A percentile compares a stretch with the other conserved stretches of the same genome.
These are phyloP conservation scores for Parascotia fuliginaria DNA, from an alignment of 2,888 invertebrate species.

Conservation along the genomic window DNA sequence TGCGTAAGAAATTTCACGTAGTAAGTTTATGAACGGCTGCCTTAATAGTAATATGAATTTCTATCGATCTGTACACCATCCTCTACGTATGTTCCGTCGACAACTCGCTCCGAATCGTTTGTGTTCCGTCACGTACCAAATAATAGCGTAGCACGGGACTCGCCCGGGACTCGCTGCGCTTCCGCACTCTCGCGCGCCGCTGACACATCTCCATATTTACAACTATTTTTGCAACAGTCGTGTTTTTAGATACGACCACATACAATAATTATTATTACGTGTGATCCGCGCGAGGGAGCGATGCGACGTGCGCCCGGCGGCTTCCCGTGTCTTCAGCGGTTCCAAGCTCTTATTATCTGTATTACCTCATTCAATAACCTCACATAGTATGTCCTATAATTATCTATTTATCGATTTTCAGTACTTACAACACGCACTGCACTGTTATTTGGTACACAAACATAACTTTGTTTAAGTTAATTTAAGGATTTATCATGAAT, in stretches of 20 bases:
- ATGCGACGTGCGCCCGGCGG: constrained; percentile 17
- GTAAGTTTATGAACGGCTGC: constrained; percentile 73
- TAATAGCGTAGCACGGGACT: constrained; percentile 73
- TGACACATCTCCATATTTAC: constrained; percentile 37
- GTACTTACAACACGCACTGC: constrained; percentile 80
- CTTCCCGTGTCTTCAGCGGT: constrained; percentile 46
- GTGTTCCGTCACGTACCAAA: constrained; percentile 74
- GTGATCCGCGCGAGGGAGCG: constrained; percentile 19
- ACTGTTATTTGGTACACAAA: constrained; percentile 83
- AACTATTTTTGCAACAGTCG: constrained; percentile 41
- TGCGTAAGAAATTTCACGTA: constrained; percentile 64
- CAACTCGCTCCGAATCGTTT: constrained; percentile 43
- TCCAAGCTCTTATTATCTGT: constrained; percentile 62
- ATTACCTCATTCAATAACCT: constrained; percentile 82
- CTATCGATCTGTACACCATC: constrained; percentile 64
- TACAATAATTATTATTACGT: constrained; percentile 26
- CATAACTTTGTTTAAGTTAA: constrained; percentile 73
- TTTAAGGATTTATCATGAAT: constrained; percentile 75
- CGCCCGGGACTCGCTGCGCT: constrained; percentile 28
- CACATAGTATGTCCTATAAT: constrained; percentile 66
- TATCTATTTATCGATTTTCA: constrained; percentile 66
- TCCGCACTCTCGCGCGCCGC: constrained; percentile 16
- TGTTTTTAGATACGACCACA: constrained; percentile 34
- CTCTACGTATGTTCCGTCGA: constrained; percentile 60
- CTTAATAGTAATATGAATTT: constrained; percentile 73